Evolutionary conservation across 1,140 invertebrate species (phyloP).

Genomic region (Neodiprion lecontei): DNA sequence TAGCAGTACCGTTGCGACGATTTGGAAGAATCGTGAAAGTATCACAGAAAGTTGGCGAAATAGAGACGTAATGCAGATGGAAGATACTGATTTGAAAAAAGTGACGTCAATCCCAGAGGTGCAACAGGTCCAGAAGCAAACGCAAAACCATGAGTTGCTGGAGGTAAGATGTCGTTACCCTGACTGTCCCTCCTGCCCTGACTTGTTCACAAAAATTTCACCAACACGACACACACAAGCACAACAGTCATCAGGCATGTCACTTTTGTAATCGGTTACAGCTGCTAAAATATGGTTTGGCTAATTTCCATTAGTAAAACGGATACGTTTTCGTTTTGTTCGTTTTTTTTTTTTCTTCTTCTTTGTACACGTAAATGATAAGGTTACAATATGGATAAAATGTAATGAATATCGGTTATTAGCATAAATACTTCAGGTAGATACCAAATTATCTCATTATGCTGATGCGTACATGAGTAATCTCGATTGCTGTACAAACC

Average conservation of each 20-base stretch:
- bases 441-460: not conserved
- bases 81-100: slow-evolving; percentile 8
- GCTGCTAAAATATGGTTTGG: slow-evolving; percentile 4
- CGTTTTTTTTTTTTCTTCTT: not conserved
- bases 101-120: not conserved
- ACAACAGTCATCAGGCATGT: slow-evolving; percentile 7
- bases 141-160: slow-evolving; percentile 58
- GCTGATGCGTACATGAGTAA: not conserved
- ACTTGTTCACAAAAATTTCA: slow-evolving; percentile 7
- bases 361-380: too few relatives aligned
- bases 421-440: not conserved
- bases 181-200: slow-evolving; percentile 6
- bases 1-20: slow-evolving; percentile 67
- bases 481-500: not conserved
- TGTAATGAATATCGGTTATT: not conserved
- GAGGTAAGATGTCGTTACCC: slow-evolving; percentile 56
- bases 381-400: not conserved
- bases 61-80: slow-evolving; percentile 57
- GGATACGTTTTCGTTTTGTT: not conserved
- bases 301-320: not conserved
- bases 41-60: slow-evolving; percentile 61
- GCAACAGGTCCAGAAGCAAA: slow-evolving; percentile 54
- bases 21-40: slow-evolving; percentile 68
- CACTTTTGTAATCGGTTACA: slow-evolving; percentile 5
- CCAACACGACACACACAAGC: slow-evolving; percentile 6